phyloP scores from a whole-genome alignment of 2,113 vertebrate genomes.

The Sarotherodon lohbergeri region DNA sequence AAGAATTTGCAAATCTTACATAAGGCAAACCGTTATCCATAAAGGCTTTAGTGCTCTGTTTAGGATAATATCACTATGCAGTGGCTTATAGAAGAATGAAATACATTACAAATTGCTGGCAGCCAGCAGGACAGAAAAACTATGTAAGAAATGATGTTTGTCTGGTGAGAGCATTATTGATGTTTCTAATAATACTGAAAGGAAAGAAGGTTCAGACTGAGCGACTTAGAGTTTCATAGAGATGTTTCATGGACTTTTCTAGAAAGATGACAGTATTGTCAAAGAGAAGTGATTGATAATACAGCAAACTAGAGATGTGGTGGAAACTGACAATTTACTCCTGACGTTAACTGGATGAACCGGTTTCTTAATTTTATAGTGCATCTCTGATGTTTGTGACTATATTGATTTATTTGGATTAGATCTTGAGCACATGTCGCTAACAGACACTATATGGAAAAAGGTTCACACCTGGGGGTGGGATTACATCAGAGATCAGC shows the following conservation, averaged over 20 bases:
- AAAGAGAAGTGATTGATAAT: neutral
- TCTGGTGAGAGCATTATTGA: neutral
- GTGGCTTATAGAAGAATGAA: neutral
- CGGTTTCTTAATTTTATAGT: neutral
- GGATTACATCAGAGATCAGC: neutral
- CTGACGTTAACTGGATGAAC: neutral
- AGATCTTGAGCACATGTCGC: neutral
- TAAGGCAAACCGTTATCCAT: neutral
- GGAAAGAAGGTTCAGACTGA: neutral
- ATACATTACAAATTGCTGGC: neutral
- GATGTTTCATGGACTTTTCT: neutral
- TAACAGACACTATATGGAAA: neutral
- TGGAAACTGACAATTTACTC: neutral
- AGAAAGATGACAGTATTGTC: neutral
- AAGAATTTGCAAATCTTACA: neutral
- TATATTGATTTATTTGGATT: neutral
- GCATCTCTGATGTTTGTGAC: neutral
- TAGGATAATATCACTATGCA: neutral
- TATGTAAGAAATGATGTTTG: neutral
- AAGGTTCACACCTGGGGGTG: neutral
- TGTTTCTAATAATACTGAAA: neutral
- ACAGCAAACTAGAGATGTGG: neutral
- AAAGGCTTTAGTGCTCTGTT: neutral
- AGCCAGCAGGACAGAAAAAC: neutral
- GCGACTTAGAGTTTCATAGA: neutral